Conservation (phyloP, 1,140 invertebrate species). For the Plodia interpunctella region DNA sequence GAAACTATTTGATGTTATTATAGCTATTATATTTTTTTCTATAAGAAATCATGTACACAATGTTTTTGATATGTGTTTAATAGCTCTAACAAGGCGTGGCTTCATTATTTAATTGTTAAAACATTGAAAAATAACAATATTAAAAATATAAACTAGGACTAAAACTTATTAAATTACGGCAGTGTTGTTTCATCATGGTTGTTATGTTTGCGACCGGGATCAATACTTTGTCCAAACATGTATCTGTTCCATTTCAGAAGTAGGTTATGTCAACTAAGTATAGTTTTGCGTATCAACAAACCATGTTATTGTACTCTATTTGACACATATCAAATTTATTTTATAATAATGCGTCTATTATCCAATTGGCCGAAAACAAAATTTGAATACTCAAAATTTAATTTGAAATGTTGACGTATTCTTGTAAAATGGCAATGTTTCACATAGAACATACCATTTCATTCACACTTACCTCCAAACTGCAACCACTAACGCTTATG, state of each 20-base stretch:
- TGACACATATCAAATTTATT: not conserved
- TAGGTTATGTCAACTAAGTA: constrained; percentile 1
- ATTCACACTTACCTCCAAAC: not conserved
- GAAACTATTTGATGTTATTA: no score
- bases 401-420: not conserved
- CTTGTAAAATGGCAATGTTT: constrained; percentile 4
- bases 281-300: not conserved
- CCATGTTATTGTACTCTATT: not conserved
- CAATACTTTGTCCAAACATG: not conserved
- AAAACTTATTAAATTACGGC: no score
- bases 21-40: no score
- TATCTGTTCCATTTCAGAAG: not conserved
- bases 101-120: no score
- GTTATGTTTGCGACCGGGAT: not conserved
- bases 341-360: not conserved
- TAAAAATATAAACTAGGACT: no score
- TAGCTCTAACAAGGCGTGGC: no score
- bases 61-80: no score
- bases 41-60: no score
- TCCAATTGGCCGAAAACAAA: not conserved
- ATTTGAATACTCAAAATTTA: constrained; percentile 2
- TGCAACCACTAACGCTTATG: not conserved
- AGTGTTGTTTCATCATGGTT: no score
- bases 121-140: no score
- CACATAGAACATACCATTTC: not conserved